Evolutionary conservation across 37 sponge, comb jelly and placozoan genomes (phyloP).

Genomic region (Chondrosia reniformis): DNA sequence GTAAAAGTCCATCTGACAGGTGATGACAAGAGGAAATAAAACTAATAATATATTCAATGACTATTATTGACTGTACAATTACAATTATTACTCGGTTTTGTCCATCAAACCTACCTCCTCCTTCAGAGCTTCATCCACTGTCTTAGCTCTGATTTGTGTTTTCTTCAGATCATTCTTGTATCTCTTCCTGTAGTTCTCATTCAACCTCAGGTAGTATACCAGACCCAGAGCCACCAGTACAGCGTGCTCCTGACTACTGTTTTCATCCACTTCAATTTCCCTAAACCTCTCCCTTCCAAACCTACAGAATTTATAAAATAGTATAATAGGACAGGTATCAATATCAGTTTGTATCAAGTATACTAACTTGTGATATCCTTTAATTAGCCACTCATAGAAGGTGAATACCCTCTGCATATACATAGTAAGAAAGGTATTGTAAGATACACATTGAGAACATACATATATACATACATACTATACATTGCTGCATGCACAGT

Average conservation of each 20-base stretch:
- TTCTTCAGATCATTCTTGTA: conserved; percentile 2
- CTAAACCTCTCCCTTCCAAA: neutral
- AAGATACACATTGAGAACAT: no score
- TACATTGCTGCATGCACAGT: neutral
- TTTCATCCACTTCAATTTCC: neutral
- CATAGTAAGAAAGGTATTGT: no score
- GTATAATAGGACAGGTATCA: neutral
- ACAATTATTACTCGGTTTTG: neutral
- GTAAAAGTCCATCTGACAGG: conserved; percentile 11
- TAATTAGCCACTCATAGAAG: conserved; percentile 29
- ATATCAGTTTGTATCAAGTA: neutral
- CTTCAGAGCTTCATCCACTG: conserved; percentile 1
- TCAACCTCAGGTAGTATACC: conserved; percentile 60
- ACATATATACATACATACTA: neutral
- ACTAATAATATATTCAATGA: neutral
- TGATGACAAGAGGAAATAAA: neutral
- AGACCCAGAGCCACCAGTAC: conserved; percentile 47
- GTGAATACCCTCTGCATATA: conserved; percentile 29
- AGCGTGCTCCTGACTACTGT: conserved; percentile 14
- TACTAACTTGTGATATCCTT: conserved; percentile 11
- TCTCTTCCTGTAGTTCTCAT: conserved; percentile 18
- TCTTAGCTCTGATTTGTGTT: neutral
- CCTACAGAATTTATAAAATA: neutral
- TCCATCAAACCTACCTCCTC: conserved; percentile 22
- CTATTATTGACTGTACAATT: neutral